Evolutionary conservation across 2,113 vertebrate species (phyloP).

Genomic region (Cynoglossus semilaevis): DNA sequence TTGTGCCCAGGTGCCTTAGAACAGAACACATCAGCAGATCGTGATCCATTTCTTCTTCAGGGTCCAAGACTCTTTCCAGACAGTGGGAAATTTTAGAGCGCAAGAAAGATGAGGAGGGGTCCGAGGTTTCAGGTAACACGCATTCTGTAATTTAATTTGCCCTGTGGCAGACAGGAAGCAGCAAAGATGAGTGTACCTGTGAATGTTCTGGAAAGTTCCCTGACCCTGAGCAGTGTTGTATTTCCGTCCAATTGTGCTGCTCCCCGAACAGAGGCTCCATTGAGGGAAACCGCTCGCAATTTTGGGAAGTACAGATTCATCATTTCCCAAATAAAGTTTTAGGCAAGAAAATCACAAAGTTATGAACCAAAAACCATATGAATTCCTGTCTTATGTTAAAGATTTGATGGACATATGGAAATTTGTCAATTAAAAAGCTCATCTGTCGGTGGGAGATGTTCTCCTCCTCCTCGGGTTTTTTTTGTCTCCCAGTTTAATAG

Average conservation of each 20-base stretch:
- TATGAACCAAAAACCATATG: background rate
- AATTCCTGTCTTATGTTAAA: no score
- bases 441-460: background rate
- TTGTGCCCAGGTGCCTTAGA: constrained; percentile 21
- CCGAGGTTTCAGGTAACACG: constrained; percentile 59
- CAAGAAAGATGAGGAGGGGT: constrained; percentile 13
- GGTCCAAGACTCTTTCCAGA: constrained; percentile 43
- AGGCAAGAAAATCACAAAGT: background rate
- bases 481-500: no score
- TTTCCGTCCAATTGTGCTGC: constrained; percentile 55
- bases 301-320: constrained; percentile 22
- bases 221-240: constrained; percentile 59
- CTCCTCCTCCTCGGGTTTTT: no score
- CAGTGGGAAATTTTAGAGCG: constrained; percentile 3
- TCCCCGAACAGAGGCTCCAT: constrained; percentile 63
- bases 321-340: background rate
- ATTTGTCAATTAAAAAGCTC: background rate
- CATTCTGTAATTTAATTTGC: constrained; percentile 42
- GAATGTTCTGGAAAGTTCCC: constrained; percentile 54
- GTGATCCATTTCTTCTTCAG: constrained; percentile 53
- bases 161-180: constrained; percentile 45
- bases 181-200: constrained; percentile 47
- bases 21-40: constrained; percentile 31
- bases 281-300: constrained; percentile 42
- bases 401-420: background rate